These are phyloP conservation scores for Exaiptasia diaphana DNA, from an alignment of 64 coral and sea anemone genomes.

Conservation along the genomic window DNA sequence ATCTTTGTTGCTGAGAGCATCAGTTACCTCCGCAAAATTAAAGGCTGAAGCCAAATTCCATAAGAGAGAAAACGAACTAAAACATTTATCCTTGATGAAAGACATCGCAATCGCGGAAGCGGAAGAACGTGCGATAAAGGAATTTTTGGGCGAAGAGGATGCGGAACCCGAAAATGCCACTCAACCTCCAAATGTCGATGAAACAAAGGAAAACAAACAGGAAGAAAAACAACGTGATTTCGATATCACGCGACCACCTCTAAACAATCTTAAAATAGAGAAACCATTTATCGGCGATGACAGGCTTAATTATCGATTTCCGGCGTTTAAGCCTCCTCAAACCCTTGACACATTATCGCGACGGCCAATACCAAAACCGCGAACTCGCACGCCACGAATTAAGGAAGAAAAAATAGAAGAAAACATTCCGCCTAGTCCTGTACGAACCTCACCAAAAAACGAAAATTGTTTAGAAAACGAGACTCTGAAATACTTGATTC, in stretches of 20 bases:
- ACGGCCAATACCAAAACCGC: not conserved
- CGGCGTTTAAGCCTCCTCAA: not conserved
- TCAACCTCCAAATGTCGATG: not conserved
- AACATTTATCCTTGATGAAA: constrained; percentile 33
- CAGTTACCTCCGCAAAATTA: constrained; percentile 22
- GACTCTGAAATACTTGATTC: constrained; percentile 16
- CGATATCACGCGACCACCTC: not conserved
- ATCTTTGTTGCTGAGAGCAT: constrained; percentile 8
- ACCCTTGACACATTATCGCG: not conserved
- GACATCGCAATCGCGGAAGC: constrained; percentile 54
- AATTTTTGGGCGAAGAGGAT: constrained; percentile 4
- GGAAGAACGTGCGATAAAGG: constrained; percentile 41
- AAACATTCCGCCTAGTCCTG: not conserved
- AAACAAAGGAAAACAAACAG: not conserved
- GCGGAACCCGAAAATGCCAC: not conserved
- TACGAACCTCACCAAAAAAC: not conserved
- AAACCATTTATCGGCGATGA: not conserved
- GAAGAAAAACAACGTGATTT: not conserved
- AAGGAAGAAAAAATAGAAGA: not conserved
- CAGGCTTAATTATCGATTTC: not conserved
- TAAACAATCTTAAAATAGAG: not conserved
- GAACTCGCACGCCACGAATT: not conserved
- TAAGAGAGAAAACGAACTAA: constrained; percentile 34
- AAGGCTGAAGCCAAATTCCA: constrained; percentile 37
- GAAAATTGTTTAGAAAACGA: constrained; percentile 1